A percentile compares a stretch with the other conserved stretches of the same genome.
phyloP scores from a whole-genome alignment of 2,797 vertebrate genomes.

The Mus spretus region DNA sequence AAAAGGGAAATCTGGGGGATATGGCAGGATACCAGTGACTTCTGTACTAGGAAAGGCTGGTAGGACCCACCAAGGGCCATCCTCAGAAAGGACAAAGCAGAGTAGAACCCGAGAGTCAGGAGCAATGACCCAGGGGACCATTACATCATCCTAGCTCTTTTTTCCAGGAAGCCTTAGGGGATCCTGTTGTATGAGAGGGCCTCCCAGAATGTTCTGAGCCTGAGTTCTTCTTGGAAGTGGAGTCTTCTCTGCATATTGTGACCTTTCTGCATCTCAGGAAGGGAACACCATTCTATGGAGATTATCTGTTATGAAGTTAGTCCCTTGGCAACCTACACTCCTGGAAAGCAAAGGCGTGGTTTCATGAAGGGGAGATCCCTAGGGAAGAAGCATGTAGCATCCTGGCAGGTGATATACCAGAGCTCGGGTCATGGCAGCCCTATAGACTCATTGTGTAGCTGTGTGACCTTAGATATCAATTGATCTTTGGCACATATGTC shows the following conservation, averaged over 20 bases:
- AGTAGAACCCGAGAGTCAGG: not conserved
- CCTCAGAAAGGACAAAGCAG: not conserved
- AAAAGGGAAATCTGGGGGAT: not conserved
- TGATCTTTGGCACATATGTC: not conserved
- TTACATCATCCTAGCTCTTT: not conserved
- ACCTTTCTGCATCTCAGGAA: not conserved
- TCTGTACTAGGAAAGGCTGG: not conserved
- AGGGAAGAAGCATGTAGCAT: not conserved
- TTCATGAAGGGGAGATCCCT: not conserved
- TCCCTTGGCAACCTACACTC: not conserved
- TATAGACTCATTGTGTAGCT: not conserved
- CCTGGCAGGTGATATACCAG: not conserved
- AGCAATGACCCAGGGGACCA: fast-evolving
- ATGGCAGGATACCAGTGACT: not conserved
- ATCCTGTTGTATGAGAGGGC: not conserved
- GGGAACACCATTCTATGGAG: not conserved
- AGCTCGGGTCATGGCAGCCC: no score
- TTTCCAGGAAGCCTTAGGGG: not conserved
- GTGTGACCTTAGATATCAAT: not conserved
- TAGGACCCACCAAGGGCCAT: not conserved
- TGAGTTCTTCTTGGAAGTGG: not conserved
- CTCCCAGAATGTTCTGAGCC: not conserved
- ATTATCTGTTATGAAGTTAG: not conserved
- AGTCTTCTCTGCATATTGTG: fast-evolving
- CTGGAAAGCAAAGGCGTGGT: not conserved